A percentile compares a stretch with the other conserved stretches of the same genome.
These are phyloP conservation scores for Porites lutea DNA, from an alignment of 64 coral and sea anemone genomes.

Conservation along the genomic window DNA sequence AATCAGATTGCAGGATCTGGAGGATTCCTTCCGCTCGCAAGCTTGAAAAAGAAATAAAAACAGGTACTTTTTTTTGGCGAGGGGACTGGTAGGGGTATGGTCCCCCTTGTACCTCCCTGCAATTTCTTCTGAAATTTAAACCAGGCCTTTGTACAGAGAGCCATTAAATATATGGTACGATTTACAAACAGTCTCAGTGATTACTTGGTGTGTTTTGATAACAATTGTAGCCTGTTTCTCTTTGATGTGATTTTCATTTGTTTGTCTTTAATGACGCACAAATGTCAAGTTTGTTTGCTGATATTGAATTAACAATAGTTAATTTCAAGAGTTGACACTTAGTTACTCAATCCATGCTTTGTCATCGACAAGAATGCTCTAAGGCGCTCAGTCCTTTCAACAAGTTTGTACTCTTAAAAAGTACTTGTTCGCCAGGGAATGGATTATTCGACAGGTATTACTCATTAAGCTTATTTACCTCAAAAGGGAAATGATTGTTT, in stretches of 20 bases:
- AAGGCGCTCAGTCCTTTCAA: not conserved
- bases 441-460: not conserved
- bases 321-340: not conserved
- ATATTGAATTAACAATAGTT: slow-evolving; percentile 1
- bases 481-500: not conserved
- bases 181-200: too few relatives aligned
- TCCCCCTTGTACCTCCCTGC: too few relatives aligned
- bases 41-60: too few relatives aligned
- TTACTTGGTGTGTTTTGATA: not conserved
- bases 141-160: too few relatives aligned
- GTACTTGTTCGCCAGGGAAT: not conserved
- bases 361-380: slow-evolving; percentile 18
- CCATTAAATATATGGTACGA: too few relatives aligned
- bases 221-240: not conserved
- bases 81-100: too few relatives aligned
- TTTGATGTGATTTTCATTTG: not conserved
- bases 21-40: too few relatives aligned
- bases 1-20: too few relatives aligned
- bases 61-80: too few relatives aligned
- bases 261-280: not conserved
- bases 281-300: slow-evolving; percentile 14
- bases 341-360: not conserved
- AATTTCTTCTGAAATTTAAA: too few relatives aligned
- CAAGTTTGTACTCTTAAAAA: not conserved
- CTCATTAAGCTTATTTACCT: not conserved